Percentiles rank a stretch among this genome's conserved stretches.
Evolutionary conservation across 2,888 invertebrate genomes (phyloP).

Genomic region (Tiliacea citrago): DNA sequence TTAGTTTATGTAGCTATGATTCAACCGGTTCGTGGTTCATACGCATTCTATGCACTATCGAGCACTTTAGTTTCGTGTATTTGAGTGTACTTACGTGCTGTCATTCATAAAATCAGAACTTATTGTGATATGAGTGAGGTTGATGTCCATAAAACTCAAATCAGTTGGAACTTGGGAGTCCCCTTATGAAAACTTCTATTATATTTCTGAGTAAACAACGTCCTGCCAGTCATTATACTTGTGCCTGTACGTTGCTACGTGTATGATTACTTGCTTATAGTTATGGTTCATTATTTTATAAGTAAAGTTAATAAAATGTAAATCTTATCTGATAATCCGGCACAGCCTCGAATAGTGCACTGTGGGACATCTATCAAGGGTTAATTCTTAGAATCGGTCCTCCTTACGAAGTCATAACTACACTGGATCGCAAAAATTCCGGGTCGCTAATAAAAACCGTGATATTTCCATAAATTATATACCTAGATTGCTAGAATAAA

Average conservation of each 20-base stretch:
- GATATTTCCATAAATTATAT: too few species aligned
- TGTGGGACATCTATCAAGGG: neutral
- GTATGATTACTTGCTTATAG: neutral
- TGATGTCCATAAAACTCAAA: neutral
- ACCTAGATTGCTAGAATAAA: too few species aligned
- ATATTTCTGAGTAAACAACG: neutral
- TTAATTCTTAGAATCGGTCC: too few species aligned
- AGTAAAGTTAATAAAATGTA: neutral
- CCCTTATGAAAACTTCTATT: neutral
- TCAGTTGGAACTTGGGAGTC: neutral
- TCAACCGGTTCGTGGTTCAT: neutral
- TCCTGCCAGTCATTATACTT: too few species aligned
- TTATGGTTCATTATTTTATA: neutral
- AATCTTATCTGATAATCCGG: too few species aligned
- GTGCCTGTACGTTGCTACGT: too few species aligned
- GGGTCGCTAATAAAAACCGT: too few species aligned
- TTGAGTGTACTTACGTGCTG: neutral
- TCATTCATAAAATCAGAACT: constrained; percentile 17
- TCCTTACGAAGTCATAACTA: too few species aligned
- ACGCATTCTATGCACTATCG: neutral
- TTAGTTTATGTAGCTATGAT: neutral
- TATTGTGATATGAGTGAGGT: constrained; percentile 6
- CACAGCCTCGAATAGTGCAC: neutral
- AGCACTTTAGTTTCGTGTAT: neutral
- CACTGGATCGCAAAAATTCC: too few species aligned